These are phyloP conservation scores for Biston stratarius DNA, from an alignment of 2,888 invertebrate genomes.

Conservation along the genomic window DNA sequence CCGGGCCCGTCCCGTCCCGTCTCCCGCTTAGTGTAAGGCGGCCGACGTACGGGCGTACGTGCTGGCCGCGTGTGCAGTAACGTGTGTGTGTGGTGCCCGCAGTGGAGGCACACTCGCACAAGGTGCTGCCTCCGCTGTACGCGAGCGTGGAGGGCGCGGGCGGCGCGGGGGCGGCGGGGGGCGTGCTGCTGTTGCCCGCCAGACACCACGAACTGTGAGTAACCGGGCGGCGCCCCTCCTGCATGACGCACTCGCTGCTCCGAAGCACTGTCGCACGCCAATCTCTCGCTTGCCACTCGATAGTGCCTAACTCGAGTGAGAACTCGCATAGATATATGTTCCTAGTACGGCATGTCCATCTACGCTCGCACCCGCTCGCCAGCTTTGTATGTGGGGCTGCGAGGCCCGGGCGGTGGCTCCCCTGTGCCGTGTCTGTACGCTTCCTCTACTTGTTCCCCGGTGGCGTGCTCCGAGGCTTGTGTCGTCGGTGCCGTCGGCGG, in stretches of 20 bases:
- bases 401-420: too few species aligned
- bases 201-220: constrained; percentile 72
- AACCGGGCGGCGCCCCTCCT: constrained; percentile 37
- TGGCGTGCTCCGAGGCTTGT: not conserved
- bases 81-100: constrained; percentile 64
- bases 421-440: not conserved
- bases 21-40: not conserved
- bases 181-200: constrained; percentile 64
- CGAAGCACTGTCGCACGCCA: not conserved
- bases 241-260: not conserved
- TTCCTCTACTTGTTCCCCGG: not conserved
- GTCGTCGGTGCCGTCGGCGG: not conserved
- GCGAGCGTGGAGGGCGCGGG: constrained; percentile 52
- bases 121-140: constrained; percentile 82
- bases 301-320: too few species aligned
- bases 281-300: not conserved
- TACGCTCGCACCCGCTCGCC: too few species aligned
- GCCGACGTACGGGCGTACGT: constrained; percentile 5
- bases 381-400: too few species aligned
- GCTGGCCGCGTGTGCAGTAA: constrained; percentile 40
- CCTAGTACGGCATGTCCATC: not conserved
- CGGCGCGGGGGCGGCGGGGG: constrained; percentile 37
- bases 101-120: constrained; percentile 77
- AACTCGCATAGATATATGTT: too few species aligned
- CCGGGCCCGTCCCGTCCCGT: not conserved